Evolutionary conservation across 2,797 vertebrate genomes (phyloP).

Genomic region (Cossypha polioptera): DNA sequence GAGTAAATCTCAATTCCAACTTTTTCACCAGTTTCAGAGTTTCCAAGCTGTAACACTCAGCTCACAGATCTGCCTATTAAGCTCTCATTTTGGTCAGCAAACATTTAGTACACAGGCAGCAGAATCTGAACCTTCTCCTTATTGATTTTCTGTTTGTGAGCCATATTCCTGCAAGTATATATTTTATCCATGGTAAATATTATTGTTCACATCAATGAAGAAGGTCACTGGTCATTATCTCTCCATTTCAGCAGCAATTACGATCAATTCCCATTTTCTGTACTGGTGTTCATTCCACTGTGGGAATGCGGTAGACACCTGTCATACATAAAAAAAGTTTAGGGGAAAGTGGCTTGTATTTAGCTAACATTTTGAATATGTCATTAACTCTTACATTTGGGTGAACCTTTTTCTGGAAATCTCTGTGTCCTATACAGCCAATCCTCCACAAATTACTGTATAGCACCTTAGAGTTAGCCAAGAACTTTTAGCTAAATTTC

Average conservation of each 20-base stretch:
- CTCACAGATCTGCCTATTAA: neutral
- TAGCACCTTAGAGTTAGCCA: neutral
- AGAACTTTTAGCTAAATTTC: neutral
- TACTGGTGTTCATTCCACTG: neutral
- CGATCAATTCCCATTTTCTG: neutral
- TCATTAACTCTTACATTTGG: neutral
- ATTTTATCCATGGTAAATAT: neutral
- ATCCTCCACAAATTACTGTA: neutral
- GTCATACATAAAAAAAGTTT: neutral
- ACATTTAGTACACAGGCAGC: neutral
- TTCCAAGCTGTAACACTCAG: neutral
- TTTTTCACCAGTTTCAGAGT: neutral
- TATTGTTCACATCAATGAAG: neutral
- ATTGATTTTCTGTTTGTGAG: constrained; percentile 10
- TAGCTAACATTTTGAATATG: neutral
- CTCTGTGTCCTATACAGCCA: neutral
- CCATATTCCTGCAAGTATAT: neutral
- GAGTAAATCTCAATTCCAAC: neutral
- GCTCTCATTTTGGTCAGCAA: neutral
- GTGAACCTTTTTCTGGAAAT: neutral
- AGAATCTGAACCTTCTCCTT: constrained; percentile 6
- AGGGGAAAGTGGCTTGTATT: neutral
- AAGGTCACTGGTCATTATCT: neutral
- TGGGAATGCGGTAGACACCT: neutral
- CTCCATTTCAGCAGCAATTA: neutral